These are phyloP conservation scores for Xestoiulus laeticollis DNA, from an alignment of 2,888 invertebrate genomes.

Conservation along the genomic window DNA sequence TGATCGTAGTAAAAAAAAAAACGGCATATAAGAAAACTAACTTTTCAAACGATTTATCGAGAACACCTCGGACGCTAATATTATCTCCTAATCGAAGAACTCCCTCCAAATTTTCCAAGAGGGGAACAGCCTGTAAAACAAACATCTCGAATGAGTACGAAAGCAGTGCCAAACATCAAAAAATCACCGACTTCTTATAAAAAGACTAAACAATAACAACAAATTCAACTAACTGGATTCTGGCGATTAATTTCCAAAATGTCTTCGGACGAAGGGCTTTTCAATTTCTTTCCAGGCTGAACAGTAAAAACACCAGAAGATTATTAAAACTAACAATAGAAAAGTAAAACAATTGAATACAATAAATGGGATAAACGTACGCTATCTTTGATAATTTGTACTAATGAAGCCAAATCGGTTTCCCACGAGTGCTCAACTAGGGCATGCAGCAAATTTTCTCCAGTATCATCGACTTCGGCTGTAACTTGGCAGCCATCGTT, in stretches of 20 bases:
- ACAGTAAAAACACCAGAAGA: background rate
- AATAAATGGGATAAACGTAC: slow-evolving; percentile 42
- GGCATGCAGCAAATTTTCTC: slow-evolving; percentile 63
- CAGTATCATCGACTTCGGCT: slow-evolving; percentile 61
- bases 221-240: slow-evolving; percentile 53
- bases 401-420: slow-evolving; percentile 56
- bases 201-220: background rate
- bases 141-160: background rate
- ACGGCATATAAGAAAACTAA: background rate
- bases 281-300: slow-evolving; percentile 55
- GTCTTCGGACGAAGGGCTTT: slow-evolving; percentile 52
- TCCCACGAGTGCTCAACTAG: slow-evolving; percentile 63
- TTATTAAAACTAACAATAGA: background rate
- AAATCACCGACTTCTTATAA: background rate
- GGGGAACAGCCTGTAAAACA: slow-evolving; percentile 53
- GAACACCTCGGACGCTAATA: slow-evolving; percentile 51
- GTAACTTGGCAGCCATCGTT: slow-evolving; percentile 62
- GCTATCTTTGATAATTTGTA: slow-evolving; percentile 56
- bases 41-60: slow-evolving; percentile 53
- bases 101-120: slow-evolving; percentile 54
- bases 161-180: background rate
- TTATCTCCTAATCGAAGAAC: slow-evolving; percentile 54
- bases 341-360: background rate
- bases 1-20: background rate
- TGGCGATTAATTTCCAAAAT: slow-evolving; percentile 52